These are phyloP conservation scores for Laticauda colubrina DNA, from an alignment of 2,113 vertebrate genomes.

Conservation along the genomic window DNA sequence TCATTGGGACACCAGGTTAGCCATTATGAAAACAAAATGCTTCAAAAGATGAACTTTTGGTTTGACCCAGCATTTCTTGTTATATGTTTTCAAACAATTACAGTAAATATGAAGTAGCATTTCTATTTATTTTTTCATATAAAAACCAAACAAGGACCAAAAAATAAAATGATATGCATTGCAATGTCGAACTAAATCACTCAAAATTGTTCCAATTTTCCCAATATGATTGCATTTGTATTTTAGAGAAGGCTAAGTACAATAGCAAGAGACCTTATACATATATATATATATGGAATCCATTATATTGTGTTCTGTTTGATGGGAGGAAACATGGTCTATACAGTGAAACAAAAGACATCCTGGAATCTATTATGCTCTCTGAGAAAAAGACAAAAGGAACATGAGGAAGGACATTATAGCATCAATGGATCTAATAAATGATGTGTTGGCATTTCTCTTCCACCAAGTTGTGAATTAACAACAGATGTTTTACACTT, in stretches of 20 bases:
- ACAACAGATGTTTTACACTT: conserved; percentile 78
- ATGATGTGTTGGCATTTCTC: conserved; percentile 77
- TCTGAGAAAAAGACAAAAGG: conserved; percentile 63
- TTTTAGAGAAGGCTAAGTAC: background rate
- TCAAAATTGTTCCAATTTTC: background rate
- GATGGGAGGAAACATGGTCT: conserved; percentile 74
- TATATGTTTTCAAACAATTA: background rate
- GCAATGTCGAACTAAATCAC: background rate
- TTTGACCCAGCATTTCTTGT: background rate
- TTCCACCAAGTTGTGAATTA: conserved; percentile 75
- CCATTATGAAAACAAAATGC: background rate
- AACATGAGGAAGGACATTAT: conserved; percentile 69
- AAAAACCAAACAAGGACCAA: background rate
- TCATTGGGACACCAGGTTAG: background rate
- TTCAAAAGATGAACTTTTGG: background rate
- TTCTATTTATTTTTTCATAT: background rate
- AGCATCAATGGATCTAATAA: conserved; percentile 75
- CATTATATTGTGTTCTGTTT: conserved; percentile 67
- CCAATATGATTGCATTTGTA: background rate
- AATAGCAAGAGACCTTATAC: too few relatives aligned
- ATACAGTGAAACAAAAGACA: conserved; percentile 73
- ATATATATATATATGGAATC: conserved; percentile 61
- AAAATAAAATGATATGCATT: background rate
- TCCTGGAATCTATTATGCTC: conserved; percentile 74
- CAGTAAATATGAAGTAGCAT: background rate